Evolutionary conservation across 2,797 vertebrate species (phyloP).

Genomic region (Falco peregrinus): DNA sequence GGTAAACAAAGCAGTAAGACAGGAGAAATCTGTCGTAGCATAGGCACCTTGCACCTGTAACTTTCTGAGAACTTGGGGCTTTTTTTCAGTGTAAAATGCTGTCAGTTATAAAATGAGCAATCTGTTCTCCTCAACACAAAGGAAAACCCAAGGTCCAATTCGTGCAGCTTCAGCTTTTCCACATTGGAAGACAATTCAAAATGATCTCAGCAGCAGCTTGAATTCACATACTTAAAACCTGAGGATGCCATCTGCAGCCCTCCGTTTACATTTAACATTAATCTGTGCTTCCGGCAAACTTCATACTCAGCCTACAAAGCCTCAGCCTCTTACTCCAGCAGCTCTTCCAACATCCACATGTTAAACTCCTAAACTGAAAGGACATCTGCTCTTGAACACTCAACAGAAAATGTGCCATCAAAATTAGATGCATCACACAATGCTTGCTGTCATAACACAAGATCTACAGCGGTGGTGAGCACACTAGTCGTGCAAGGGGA

Average conservation of each 20-base stretch:
- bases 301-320: neutral
- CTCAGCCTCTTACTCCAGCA: neutral
- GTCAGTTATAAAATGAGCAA: neutral
- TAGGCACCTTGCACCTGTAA: neutral
- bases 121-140: conserved; percentile 22
- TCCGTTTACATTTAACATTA: neutral
- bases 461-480: neutral
- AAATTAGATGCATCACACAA: neutral
- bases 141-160: neutral
- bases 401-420: fast-evolving
- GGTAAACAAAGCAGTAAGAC: neutral
- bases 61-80: neutral
- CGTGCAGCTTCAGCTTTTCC: neutral
- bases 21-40: neutral
- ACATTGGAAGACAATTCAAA: neutral
- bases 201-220: conserved; percentile 5
- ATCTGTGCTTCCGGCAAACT: neutral
- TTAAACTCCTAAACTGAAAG: neutral
- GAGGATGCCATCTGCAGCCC: conserved; percentile 31
- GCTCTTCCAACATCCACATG: neutral
- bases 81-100: neutral
- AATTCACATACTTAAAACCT: neutral
- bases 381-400: neutral
- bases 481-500: too few relatives aligned
- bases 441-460: fast-evolving